Evolutionary conservation across 1,140 invertebrate genomes (phyloP), one percentile per base, ranked within the genome.

Genomic region (Lordiphosa stackelbergi): DNA sequence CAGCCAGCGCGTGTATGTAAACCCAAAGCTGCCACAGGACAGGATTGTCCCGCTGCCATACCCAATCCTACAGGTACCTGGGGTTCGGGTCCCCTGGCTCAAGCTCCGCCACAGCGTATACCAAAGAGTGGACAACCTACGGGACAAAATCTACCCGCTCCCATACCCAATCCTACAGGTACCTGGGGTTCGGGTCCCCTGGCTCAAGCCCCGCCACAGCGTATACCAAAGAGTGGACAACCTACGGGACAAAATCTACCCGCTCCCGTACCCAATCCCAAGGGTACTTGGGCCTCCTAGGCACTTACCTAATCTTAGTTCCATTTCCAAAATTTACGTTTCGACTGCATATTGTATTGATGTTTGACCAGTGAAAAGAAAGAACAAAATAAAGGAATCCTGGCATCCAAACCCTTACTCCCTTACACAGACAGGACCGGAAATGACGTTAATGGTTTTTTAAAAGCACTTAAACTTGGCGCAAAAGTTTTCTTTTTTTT

Each of bases 401-500:
- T 11, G 31, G 7, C 31, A 0, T 19, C 36, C 19, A 22, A 19
- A 37, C 22, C 38, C 40, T 24, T 6, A 4, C 5, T 24, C 22
- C 47, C 53, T 24, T 59, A 49, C 59, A 71, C 49, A 68, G 53
- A 63, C 46, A 53, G 54, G 45, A 35, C 56, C 53, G 77, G 72
- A 83, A 84, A 83, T 69, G 69, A 77, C 78, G 65, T 83, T 81
- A 81, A 81, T 81, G 77, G 77, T 81, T 84, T 81, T 81, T 83
- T 83, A 81, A 81, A 81, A 81, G 77, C 77, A 81, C 77, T 81
- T 84, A 77, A 81, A 83, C 71, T 81, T 65, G 68, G 59, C 72
- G 56, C 59, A 72, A 73, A 68, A 83, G 58, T 65, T 69, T 65
- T 61, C 19, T 43, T 43, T 19, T 16, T 19, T 46, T 43, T 40